Conservation (phyloP, 1,140 invertebrate genomes). For the Heliconius hewitsoni region DNA sequence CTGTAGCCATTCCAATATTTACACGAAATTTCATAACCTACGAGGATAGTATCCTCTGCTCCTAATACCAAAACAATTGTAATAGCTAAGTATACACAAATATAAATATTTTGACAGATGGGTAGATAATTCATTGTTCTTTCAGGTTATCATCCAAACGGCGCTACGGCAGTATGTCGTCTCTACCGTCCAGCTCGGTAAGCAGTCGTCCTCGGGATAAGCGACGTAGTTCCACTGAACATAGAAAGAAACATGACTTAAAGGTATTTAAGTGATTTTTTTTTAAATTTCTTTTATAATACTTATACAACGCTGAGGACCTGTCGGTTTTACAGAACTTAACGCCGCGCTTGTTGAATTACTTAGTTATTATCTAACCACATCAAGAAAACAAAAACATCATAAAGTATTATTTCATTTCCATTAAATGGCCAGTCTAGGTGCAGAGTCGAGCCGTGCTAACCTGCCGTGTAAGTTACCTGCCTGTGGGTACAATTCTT, state of each 20-base stretch:
- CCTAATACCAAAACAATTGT: neutral
- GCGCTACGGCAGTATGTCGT: conserved; percentile 89
- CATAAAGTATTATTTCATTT: too few species aligned
- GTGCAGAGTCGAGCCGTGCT: too few species aligned
- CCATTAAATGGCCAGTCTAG: too few species aligned
- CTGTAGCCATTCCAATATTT: too few species aligned
- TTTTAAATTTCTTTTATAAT: neutral
- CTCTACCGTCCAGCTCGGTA: conserved; percentile 90
- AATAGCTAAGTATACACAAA: neutral
- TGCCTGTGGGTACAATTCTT: too few species aligned
- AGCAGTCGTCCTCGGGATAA: conserved; percentile 88
- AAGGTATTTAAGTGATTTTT: conserved; percentile 78
- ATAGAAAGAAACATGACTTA: conserved; percentile 89
- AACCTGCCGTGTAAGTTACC: too few species aligned
- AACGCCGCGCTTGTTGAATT: too few species aligned
- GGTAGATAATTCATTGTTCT: neutral
- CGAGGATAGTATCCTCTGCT: neutral
- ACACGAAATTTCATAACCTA: too few species aligned
- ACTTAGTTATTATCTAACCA: too few species aligned
- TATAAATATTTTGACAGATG: conserved; percentile 1
- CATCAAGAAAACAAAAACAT: too few species aligned
- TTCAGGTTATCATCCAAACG: conserved; percentile 70
- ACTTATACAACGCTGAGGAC: neutral
- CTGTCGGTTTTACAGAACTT: neutral
- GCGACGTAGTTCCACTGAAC: conserved; percentile 82